Conservation (phyloP, 1,140 invertebrate genomes). For the Papilio aristodemus region DNA sequence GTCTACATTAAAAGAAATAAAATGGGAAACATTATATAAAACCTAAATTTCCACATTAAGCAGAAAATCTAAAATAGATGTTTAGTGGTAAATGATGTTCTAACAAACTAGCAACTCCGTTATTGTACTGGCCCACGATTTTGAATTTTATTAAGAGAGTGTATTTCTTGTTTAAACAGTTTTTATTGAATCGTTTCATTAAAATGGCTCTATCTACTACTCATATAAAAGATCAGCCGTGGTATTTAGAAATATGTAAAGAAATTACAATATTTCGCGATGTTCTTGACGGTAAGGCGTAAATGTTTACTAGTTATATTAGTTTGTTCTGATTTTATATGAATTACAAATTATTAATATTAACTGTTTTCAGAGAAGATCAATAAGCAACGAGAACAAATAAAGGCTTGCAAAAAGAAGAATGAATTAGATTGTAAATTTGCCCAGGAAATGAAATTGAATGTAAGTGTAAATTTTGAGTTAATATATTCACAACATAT, state of each 20-base stretch:
- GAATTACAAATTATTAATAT: not conserved
- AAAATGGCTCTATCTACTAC: constrained; percentile 42
- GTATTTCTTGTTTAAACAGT: not conserved
- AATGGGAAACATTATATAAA: not conserved
- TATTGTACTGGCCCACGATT: not conserved
- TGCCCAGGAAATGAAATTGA: constrained; percentile 54
- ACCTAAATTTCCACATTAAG: not conserved
- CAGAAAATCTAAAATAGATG: not conserved
- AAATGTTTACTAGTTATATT: constrained; percentile 7
- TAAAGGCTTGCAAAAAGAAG: constrained; percentile 60
- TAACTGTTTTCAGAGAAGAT: constrained; percentile 56
- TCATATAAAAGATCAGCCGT: constrained; percentile 40
- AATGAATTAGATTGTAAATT: constrained; percentile 59
- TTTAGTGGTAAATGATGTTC: not conserved
- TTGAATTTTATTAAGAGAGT: not conserved
- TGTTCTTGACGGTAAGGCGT: constrained; percentile 49
- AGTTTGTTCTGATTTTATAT: not conserved
- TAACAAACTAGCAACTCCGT: not conserved
- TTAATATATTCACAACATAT: no score
- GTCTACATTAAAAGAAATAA: no score
- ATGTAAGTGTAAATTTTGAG: constrained; percentile 48
- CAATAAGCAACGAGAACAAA: constrained; percentile 51
- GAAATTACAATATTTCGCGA: constrained; percentile 51
- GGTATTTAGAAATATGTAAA: constrained; percentile 44
- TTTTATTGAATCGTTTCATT: not conserved